These are phyloP conservation scores for Allophyes oxyacanthae DNA, from an alignment of 2,888 invertebrate genomes.

Conservation along the genomic window DNA sequence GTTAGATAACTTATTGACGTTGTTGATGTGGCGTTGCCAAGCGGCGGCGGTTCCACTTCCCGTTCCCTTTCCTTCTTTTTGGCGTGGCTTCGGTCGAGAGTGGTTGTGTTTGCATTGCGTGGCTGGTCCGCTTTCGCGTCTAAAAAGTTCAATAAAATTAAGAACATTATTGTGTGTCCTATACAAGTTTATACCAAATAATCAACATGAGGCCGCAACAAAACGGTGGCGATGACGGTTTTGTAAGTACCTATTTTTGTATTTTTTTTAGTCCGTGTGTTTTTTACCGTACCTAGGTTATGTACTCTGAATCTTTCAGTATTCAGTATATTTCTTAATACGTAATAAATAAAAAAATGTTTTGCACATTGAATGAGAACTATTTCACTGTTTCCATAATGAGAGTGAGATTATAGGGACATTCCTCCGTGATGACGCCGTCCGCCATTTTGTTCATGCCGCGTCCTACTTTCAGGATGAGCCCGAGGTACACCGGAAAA, in stretches of 20 bases:
- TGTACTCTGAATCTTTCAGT: too few species aligned
- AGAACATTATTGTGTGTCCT: slow-evolving; percentile 9
- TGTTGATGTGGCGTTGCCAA: neutral
- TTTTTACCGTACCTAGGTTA: too few species aligned
- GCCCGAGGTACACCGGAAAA: slow-evolving; percentile 96
- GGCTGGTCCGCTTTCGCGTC: slow-evolving; percentile 34
- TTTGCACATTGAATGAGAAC: too few species aligned
- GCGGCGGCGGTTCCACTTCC: slow-evolving; percentile 44
- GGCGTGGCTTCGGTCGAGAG: slow-evolving; percentile 75
- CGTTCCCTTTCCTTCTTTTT: slow-evolving; percentile 74
- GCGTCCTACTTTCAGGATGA: slow-evolving; percentile 89
- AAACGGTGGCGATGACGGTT: slow-evolving; percentile 86
- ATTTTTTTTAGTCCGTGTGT: neutral
- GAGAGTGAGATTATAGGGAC: neutral
- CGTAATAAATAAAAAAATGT: too few species aligned
- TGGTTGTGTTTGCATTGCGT: slow-evolving; percentile 58
- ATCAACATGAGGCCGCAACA: slow-evolving; percentile 83
- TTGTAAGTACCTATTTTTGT: slow-evolving; percentile 78
- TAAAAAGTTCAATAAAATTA: slow-evolving; percentile 41
- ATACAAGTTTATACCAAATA: slow-evolving; percentile 11
- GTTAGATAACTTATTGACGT: neutral
- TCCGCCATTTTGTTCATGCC: slow-evolving; percentile 85
- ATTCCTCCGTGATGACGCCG: slow-evolving; percentile 35
- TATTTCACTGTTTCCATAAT: neutral
- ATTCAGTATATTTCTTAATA: too few species aligned